A percentile compares a stretch with the other conserved stretches of the same genome.
phyloP scores from a whole-genome alignment of 2,113 vertebrate genomes.

The Alligator sinensis region DNA sequence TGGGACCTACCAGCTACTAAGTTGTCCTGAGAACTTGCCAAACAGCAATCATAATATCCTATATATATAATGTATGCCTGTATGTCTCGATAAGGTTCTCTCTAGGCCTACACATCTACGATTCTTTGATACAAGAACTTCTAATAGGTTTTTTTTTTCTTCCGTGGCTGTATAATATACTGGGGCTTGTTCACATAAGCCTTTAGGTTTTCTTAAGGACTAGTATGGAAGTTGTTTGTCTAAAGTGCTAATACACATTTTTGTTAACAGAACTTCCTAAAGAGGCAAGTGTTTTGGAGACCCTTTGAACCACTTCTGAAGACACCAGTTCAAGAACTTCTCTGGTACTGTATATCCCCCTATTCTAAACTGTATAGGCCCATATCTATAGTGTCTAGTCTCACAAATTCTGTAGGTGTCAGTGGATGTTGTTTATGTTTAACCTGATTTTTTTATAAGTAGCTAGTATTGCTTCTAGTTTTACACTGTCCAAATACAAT shows the following conservation, averaged over 20 bases:
- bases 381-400: not conserved
- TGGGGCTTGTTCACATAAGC: not conserved
- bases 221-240: not conserved
- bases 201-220: not conserved
- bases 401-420: not conserved
- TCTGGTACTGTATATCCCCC: conserved; percentile 42
- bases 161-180: not conserved
- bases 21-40: not conserved
- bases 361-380: not conserved
- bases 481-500: not conserved
- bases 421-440: not conserved
- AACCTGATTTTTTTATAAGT: not conserved
- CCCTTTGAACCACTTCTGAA: not conserved
- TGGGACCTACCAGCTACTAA: not conserved
- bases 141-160: not conserved
- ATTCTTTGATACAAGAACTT: no score
- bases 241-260: not conserved
- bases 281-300: conserved; percentile 7
- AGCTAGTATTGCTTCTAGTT: not conserved
- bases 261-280: not conserved
- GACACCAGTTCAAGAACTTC: not conserved
- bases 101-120: not conserved
- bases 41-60: conserved; percentile 24
- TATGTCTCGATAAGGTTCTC: not conserved
- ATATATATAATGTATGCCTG: not conserved